phyloP scores from a whole-genome alignment of 2,113 vertebrate species.

The Balaeniceps rex region DNA sequence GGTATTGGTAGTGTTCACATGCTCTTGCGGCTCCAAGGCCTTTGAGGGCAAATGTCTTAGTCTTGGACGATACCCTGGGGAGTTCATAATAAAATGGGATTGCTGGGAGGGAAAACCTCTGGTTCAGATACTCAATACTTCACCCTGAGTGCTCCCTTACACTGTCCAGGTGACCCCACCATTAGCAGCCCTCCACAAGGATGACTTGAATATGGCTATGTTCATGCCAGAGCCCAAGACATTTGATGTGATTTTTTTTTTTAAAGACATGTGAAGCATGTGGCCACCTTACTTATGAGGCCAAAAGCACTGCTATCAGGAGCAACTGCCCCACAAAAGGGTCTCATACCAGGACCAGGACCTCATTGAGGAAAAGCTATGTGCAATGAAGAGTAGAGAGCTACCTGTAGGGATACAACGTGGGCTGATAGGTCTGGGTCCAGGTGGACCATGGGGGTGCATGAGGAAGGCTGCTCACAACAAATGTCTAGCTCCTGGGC shows the following conservation, averaged over 20 bases:
- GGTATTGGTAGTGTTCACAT: background rate
- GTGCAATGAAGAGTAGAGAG: background rate
- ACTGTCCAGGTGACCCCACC: background rate
- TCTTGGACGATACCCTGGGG: background rate
- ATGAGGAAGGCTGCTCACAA: background rate
- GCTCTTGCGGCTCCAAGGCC: background rate
- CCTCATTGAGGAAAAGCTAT: background rate
- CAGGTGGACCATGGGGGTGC: too few relatives aligned
- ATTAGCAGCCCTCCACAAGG: background rate
- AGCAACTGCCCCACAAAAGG: background rate
- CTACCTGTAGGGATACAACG: background rate
- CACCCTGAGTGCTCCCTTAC: background rate
- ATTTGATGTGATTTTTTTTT: background rate
- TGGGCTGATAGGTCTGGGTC: background rate
- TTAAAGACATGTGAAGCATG: background rate
- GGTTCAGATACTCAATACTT: background rate
- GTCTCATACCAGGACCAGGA: background rate
- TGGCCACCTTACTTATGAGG: background rate
- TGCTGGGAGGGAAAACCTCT: background rate
- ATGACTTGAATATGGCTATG: background rate
- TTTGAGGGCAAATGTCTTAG: background rate
- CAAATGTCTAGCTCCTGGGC: background rate
- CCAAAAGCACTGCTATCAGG: background rate
- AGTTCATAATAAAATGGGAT: background rate
- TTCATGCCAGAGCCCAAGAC: background rate